Evolutionary conservation across 30 jellyfish, hydroid and myxozoan genomes (phyloP).

Genomic region (Pseudorhiza aurosa): DNA sequence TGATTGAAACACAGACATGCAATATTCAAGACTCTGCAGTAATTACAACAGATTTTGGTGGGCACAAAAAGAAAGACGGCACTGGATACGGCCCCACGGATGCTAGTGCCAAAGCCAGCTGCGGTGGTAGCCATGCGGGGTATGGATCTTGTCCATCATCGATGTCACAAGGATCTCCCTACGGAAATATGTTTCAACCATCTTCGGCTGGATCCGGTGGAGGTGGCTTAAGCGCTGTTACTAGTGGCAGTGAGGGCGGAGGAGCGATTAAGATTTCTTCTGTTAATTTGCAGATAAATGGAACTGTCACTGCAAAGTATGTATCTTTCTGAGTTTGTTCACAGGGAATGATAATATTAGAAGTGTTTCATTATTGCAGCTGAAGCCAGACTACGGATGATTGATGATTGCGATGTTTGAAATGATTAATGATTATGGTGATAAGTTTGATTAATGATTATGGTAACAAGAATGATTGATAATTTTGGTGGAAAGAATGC

Average conservation of each 20-base stretch:
- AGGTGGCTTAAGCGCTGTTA: conserved; percentile 67
- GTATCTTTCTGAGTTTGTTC: background rate
- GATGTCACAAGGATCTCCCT: conserved; percentile 37
- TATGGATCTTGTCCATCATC: conserved; percentile 52
- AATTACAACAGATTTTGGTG: conserved; percentile 31
- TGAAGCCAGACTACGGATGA: background rate
- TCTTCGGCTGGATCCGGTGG: conserved; percentile 64
- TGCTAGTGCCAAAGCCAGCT: conserved; percentile 34
- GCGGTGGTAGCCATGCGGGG: conserved; percentile 79
- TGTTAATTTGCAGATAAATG: conserved; percentile 31
- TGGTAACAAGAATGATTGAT: too few relatives aligned
- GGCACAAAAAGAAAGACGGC: conserved; percentile 37
- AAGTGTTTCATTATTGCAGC: background rate
- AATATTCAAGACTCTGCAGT: conserved; percentile 30
- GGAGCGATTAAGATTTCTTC: conserved; percentile 30
- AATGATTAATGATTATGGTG: too few relatives aligned
- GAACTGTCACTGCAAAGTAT: conserved; percentile 48
- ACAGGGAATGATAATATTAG: background rate
- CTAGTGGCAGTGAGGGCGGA: conserved; percentile 72
- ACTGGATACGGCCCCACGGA: conserved; percentile 63
- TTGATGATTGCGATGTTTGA: too few relatives aligned
- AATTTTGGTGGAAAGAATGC: too few relatives aligned
- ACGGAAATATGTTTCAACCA: conserved; percentile 63
- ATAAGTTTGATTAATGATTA: too few relatives aligned
- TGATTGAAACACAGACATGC: conserved; percentile 18